phyloP scores from a whole-genome alignment of 2,113 vertebrate genomes.

The Callopanchax toddi region DNA sequence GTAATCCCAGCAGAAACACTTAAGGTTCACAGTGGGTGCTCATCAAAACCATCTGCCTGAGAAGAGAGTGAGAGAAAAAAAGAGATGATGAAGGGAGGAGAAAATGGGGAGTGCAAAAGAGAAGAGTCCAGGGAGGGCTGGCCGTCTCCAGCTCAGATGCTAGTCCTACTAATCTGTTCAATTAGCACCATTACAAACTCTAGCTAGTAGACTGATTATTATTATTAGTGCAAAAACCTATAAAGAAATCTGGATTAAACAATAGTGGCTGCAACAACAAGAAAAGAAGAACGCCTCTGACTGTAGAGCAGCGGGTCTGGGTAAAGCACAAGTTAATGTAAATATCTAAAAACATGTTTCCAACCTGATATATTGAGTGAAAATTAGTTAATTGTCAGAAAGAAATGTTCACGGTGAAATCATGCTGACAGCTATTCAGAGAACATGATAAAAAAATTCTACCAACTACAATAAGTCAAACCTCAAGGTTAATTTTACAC shows the following conservation, averaged over 20 bases:
- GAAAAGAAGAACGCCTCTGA: slow-evolving; percentile 7
- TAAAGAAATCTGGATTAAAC: slow-evolving; percentile 57
- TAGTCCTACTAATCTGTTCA: slow-evolving; percentile 97
- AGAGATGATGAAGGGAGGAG: slow-evolving; percentile 67
- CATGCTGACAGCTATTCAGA: too few species aligned
- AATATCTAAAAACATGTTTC: neutral
- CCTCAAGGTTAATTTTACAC: too few species aligned
- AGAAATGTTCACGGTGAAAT: neutral
- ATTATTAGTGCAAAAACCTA: slow-evolving; percentile 92
- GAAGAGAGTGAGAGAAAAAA: slow-evolving; percentile 86
- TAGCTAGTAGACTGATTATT: slow-evolving; percentile 94
- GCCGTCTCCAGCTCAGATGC: slow-evolving; percentile 56
- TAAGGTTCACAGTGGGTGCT: slow-evolving; percentile 99
- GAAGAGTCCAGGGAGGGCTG: slow-evolving; percentile 43
- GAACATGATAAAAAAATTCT: too few species aligned
- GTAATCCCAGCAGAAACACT: slow-evolving; percentile 99
- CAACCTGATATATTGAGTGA: neutral
- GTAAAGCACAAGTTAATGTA: slow-evolving; percentile 1
- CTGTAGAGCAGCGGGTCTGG: slow-evolving; percentile 8
- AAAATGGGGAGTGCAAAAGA: slow-evolving; percentile 65
- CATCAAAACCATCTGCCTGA: slow-evolving; percentile 99
- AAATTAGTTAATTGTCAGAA: neutral
- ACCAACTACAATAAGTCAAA: too few species aligned
- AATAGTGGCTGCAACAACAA: slow-evolving; percentile 12
- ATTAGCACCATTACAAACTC: slow-evolving; percentile 99